A percentile compares a stretch with the other conserved stretches of the same genome.
Conservation (phyloP, 2,797 vertebrate genomes). For the Neoniphon sammara region DNA sequence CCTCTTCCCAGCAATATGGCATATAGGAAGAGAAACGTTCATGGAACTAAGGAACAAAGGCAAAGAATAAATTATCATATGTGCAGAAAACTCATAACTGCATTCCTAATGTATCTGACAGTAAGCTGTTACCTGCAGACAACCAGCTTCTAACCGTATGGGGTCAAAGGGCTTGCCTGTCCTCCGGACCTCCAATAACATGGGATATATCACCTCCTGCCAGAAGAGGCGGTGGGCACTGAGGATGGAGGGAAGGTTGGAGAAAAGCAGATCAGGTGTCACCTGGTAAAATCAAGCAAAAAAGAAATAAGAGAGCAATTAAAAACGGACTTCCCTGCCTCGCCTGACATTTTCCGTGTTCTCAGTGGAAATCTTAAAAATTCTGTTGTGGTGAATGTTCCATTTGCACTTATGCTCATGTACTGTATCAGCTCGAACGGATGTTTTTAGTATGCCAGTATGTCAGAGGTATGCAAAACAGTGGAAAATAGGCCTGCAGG, state of each 20-base stretch:
- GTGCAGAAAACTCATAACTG: background rate
- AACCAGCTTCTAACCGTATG: constrained; percentile 81
- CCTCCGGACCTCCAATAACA: constrained; percentile 77
- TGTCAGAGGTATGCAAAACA: constrained; percentile 51
- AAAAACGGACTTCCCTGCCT: constrained; percentile 15
- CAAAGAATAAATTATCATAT: background rate
- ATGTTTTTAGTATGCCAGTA: constrained; percentile 50
- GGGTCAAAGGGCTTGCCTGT: constrained; percentile 86
- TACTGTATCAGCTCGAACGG: constrained; percentile 41
- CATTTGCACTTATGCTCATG: constrained; percentile 35
- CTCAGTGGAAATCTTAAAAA: constrained; percentile 57
- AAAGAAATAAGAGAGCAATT: background rate
- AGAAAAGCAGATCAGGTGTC: constrained; percentile 82
- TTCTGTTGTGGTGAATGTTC: constrained; percentile 51
- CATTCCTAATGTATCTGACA: constrained; percentile 18
- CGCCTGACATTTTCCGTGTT: constrained; percentile 53
- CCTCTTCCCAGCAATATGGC: constrained; percentile 85
- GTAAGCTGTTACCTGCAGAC: constrained; percentile 78
- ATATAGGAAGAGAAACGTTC: constrained; percentile 84
- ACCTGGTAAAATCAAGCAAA: constrained; percentile 69
- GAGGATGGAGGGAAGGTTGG: constrained; percentile 83
- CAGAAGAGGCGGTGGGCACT: constrained; percentile 84
- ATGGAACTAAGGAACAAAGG: constrained; percentile 75
- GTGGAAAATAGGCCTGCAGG: constrained; percentile 44
- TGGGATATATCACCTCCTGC: constrained; percentile 85